These are phyloP conservation scores for Smittia sp. DNA, from an alignment of 2,888 invertebrate species.

Conservation along the genomic window DNA sequence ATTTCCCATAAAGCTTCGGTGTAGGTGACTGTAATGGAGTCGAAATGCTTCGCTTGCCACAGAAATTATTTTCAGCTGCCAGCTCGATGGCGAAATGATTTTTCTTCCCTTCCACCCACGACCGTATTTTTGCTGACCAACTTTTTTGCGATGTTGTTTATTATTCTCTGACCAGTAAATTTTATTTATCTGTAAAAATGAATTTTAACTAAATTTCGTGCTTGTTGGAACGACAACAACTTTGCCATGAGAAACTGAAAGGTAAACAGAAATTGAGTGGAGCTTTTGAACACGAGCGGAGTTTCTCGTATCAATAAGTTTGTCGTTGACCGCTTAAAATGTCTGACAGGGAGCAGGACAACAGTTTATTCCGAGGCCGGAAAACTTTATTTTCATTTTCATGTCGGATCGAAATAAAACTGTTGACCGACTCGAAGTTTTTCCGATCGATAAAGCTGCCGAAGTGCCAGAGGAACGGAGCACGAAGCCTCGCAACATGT, in stretches of 20 bases:
- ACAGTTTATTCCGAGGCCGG: no score
- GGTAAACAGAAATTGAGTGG: background rate
- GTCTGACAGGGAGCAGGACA: no score
- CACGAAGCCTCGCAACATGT: no score
- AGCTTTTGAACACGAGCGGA: no score
- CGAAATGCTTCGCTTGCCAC: background rate
- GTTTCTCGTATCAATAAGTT: background rate
- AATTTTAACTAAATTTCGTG: constrained; percentile 15
- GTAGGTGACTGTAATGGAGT: background rate
- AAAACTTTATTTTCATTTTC: no score
- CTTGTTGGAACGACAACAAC: background rate
- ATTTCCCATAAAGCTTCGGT: background rate
- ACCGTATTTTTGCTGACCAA: constrained; percentile 5
- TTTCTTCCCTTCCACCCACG: background rate
- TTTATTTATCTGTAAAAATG: constrained; percentile 14
- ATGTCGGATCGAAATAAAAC: no score
- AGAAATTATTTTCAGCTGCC: background rate
- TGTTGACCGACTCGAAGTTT: no score
- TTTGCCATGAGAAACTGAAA: background rate
- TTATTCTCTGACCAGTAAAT: background rate
- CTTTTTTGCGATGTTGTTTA: background rate
- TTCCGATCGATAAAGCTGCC: no score
- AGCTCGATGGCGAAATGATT: background rate
- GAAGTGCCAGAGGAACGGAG: no score
- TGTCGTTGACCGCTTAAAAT: background rate